These are phyloP conservation scores for Sycophaga agraensis DNA, from an alignment of 1,140 invertebrate species.

Conservation along the genomic window DNA sequence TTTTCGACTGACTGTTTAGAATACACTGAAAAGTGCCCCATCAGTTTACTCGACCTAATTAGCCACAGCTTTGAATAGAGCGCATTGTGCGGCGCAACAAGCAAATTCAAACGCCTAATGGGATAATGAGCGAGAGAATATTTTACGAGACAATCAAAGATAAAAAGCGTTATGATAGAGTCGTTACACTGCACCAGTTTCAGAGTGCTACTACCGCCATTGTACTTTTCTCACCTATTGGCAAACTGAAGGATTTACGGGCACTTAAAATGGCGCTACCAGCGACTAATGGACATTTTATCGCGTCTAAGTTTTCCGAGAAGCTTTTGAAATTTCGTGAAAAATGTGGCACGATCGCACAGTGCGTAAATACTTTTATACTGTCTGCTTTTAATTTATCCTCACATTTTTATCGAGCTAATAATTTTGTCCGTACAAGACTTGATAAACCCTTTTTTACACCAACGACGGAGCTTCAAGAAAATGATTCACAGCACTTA, in stretches of 20 bases:
- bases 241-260: slow-evolving; percentile 9
- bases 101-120: neutral
- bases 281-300: slow-evolving; percentile 21
- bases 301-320: slow-evolving; percentile 1
- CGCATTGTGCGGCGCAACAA: too few species aligned
- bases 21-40: slow-evolving; percentile 46
- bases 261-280: neutral
- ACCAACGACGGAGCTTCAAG: too few species aligned
- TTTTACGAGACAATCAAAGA: slow-evolving; percentile 3
- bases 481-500: neutral
- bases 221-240: slow-evolving; percentile 14
- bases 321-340: neutral
- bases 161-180: neutral
- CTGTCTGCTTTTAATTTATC: neutral
- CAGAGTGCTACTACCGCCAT: neutral
- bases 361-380: slow-evolving; percentile 10
- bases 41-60: slow-evolving; percentile 51
- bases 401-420: neutral
- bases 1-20: slow-evolving; percentile 45
- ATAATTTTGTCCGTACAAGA: too few species aligned
- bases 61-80: slow-evolving; percentile 27
- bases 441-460: too few species aligned
- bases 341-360: neutral
- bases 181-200: neutral
- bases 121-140: neutral